Base-by-base conservation (phyloP, 2,797 vertebrate species). In the Arnoldichthys spilopterus region DNA sequence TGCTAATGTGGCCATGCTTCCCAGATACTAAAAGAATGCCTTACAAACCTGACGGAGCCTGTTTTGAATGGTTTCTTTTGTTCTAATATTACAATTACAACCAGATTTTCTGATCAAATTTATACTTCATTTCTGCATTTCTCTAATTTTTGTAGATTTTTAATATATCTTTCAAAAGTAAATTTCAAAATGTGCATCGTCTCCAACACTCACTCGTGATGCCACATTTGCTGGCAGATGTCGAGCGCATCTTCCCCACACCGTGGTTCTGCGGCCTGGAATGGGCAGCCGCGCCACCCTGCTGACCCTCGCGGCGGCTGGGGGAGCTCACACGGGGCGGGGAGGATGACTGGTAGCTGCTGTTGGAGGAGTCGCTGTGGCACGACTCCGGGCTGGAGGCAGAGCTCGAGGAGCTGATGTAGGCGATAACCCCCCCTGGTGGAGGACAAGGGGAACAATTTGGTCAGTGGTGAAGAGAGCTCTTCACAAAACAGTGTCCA, bases 381-480 rank as follows among this genome's bases (percentile, higher is more conserved):
- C 95, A 98, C 56, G 97, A 98, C 85, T 96, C 97, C 0, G 96
- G 97, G 91, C 97, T 97, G 75, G 96, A 97, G 85, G 94, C 86
- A 0, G 94, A 97, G 92, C 95, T 96, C 22, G 95, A 94, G 16
- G 96, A 97, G 89, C 96, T 96, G 91, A 97, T 97, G 89, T 97
- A 98, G 88, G 97, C 93, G 85, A 98, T 98, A 78, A 98, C 96
- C 78, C 97, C 95, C 88, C 97, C 97, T 98, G 86, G 79, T 89
- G 90, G 20, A 51, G 4, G 28, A 82, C 2, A 59, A 22, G 37
- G 43, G 67, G 30, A 58, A 75, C 8, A 58, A 49, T 58, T 62
- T 0, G 22, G 56, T 15, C 9, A 68, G 3, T 15, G 30, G 26
- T 51, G 61, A 47, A 62, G 1, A 15, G 15, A 11, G 20, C 6